Conservation (phyloP, 2,888 invertebrate genomes). For the Phyllotreta striolata region DNA sequence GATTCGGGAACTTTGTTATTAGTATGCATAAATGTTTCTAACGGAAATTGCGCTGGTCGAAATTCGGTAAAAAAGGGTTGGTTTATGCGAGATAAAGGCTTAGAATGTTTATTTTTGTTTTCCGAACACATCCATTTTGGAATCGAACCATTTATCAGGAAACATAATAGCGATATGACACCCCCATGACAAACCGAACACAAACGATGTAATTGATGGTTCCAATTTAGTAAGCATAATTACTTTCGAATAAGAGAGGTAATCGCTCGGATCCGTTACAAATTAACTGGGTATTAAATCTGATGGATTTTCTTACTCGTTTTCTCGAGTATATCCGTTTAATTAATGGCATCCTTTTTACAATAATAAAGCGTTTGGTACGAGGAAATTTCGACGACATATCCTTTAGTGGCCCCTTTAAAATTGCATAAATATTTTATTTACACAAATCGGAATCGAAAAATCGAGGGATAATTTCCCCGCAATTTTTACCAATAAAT, state of each 20-base stretch:
- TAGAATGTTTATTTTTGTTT: too few relatives aligned
- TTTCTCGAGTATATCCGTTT: not conserved
- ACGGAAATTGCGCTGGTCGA: too few relatives aligned
- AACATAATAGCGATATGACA: slow-evolving; percentile 42
- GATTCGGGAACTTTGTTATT: too few relatives aligned
- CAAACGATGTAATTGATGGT: slow-evolving; percentile 47
- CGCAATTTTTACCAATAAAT: not conserved
- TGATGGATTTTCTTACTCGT: slow-evolving; percentile 20
- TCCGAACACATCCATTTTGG: too few relatives aligned
- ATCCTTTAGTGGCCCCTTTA: slow-evolving; percentile 25
- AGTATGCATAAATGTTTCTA: too few relatives aligned
- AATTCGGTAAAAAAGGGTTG: too few relatives aligned
- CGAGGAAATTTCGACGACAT: slow-evolving; percentile 19
- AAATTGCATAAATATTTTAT: slow-evolving; percentile 11
- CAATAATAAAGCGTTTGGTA: slow-evolving; percentile 11
- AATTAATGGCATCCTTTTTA: not conserved
- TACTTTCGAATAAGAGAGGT: slow-evolving; percentile 42
- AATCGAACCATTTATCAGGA: slow-evolving; percentile 22
- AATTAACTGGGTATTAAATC: slow-evolving; percentile 36
- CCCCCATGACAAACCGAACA: slow-evolving; percentile 43
- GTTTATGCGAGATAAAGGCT: too few relatives aligned
- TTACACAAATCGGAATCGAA: slow-evolving; percentile 11
- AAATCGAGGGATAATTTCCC: not conserved
- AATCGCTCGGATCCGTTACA: slow-evolving; percentile 44
- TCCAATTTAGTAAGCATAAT: slow-evolving; percentile 47